A percentile compares a stretch with the other conserved stretches of the same genome.
phyloP scores from a whole-genome alignment of 2,113 vertebrate genomes.

The Cyanoliseus patagonus region DNA sequence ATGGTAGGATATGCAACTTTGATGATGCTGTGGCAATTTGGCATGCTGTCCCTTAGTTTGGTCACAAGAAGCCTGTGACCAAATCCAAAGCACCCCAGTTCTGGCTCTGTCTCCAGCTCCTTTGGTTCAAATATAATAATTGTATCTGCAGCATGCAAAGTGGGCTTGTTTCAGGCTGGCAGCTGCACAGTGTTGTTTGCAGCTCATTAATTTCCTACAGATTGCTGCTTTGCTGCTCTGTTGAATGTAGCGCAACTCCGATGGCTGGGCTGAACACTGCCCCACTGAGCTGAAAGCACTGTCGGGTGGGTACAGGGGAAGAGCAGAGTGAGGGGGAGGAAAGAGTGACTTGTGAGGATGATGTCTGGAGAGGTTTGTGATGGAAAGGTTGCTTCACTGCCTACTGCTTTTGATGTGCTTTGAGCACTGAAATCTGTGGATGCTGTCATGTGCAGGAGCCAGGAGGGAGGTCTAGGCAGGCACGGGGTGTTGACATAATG shows the following conservation, averaged over 20 bases:
- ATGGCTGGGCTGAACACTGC: background rate
- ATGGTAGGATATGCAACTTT: background rate
- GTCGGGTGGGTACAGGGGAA: background rate
- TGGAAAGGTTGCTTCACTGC: background rate
- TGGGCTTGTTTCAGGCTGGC: background rate
- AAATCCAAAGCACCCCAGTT: background rate
- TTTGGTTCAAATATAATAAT: slow-evolving; percentile 33
- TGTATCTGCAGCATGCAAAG: slow-evolving; percentile 10
- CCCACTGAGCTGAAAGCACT: background rate
- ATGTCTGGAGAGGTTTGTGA: background rate
- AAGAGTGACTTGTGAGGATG: accelerated
- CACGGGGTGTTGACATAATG: background rate
- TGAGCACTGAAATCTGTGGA: background rate
- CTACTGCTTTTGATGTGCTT: background rate
- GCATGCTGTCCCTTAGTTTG: background rate
- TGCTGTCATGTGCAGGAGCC: background rate
- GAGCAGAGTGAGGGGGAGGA: background rate
- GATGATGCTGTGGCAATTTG: background rate
- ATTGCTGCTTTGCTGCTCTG: slow-evolving; percentile 36
- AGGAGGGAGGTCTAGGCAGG: background rate
- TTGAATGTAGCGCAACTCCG: background rate
- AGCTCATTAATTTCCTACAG: slow-evolving; percentile 59
- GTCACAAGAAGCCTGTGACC: background rate
- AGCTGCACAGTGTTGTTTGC: slow-evolving; percentile 48
- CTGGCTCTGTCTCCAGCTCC: background rate